Base-by-base conservation (phyloP, 2,888 invertebrate genomes). In the Buathra laborator region DNA sequence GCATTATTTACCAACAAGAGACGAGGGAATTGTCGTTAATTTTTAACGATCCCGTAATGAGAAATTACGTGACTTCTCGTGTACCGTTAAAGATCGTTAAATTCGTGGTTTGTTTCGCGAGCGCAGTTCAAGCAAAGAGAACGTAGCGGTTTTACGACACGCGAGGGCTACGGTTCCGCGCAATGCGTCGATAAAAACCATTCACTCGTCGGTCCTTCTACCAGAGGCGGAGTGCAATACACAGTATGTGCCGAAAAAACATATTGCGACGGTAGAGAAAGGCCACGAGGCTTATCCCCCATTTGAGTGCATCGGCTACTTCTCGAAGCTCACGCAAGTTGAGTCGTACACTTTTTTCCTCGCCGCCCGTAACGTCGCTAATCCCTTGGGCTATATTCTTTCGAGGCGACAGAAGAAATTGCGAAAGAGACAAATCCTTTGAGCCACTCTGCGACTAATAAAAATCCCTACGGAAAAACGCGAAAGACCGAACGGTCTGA, bases 1-100 rank as follows among this genome's bases (percentile, higher is more conserved):
- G 86, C 66, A 71, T 80, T 51, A 72, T 80, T 72, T 75, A 51
- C 59, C 37, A 10, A 74, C 46, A 24, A 68, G 74, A 72, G 56
- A 44, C 82, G 37, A 43, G 64, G 72, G 68, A 0, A 86, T 83
- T 79, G 75, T 87, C 87, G 82, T 88, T 89, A 89, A 90, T 79
- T 87, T 87, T 90, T 88, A 88, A 89, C 86, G 87, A 88, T 87
- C 82, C 51, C 19, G 77, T 84, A 89, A 89, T 87, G 89, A 88
- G 88, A 87, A 89, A 90, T 82, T 83, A 83, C 84, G 80, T 74
- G 64, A 53, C 68, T 85, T 70, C 66, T 71, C 80, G 56, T 72
- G 71, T 48, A 68, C 78, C 72, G 81, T 87, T 80, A 81, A 85
- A 83, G 85, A 88, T 88, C 86, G 83, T 87, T 84, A 87, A 87